phyloP scores from a whole-genome alignment of 2,888 invertebrate species.

The Charanyca ferruginea region DNA sequence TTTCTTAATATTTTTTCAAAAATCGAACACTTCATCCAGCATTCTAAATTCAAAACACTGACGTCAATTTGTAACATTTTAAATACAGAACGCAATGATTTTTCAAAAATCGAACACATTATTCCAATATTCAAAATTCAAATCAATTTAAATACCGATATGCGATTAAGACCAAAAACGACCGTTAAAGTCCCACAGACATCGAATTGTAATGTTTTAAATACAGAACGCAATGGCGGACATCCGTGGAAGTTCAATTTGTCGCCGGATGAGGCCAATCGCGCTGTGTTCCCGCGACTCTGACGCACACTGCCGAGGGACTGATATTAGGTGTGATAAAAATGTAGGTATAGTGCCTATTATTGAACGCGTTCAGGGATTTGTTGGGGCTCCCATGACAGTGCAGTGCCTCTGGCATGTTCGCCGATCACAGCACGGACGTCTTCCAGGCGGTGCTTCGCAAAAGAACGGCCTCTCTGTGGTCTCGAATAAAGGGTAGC shows the following conservation, averaged over 20 bases:
- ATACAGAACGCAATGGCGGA: slow-evolving; percentile 62
- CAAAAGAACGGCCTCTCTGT: too few species aligned
- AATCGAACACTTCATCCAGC: too few species aligned
- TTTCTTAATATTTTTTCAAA: too few species aligned
- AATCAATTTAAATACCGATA: slow-evolving; percentile 2
- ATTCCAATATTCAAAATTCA: background rate
- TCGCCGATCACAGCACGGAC: too few species aligned
- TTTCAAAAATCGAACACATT: slow-evolving; percentile 13
- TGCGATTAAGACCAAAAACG: background rate
- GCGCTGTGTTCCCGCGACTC: slow-evolving; percentile 57
- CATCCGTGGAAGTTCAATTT: slow-evolving; percentile 64
- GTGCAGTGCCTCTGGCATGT: too few species aligned
- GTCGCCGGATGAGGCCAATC: slow-evolving; percentile 66
- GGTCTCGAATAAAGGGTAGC: too few species aligned
- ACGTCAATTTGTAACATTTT: too few species aligned
- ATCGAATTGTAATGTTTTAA: slow-evolving; percentile 61
- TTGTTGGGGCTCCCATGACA: too few species aligned
- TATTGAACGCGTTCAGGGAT: background rate
- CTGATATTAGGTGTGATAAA: slow-evolving; percentile 61
- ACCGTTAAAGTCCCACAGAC: slow-evolving; percentile 26
- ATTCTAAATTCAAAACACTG: too few species aligned
- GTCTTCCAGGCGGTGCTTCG: too few species aligned
- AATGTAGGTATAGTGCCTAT: slow-evolving; percentile 28
- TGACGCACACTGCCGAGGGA: slow-evolving; percentile 58
- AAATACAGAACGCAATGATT: too few species aligned